Evolutionary conservation across 2,113 vertebrate species (phyloP).

Genomic region (Paramormyrops kingsleyae): DNA sequence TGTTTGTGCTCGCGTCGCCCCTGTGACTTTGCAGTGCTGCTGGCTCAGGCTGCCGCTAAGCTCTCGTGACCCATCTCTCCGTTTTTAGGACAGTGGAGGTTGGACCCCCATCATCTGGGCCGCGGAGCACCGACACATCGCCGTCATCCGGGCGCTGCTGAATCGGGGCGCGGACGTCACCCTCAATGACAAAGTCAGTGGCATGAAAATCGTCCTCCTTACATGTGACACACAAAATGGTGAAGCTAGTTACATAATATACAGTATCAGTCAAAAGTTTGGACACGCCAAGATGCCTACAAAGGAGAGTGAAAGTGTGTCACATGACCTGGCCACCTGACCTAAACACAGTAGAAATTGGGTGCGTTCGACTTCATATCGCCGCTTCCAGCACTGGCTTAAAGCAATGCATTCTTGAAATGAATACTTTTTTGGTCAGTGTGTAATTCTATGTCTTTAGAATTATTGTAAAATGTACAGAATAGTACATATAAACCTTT

Average conservation of each 20-base stretch:
- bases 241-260: conserved; percentile 22
- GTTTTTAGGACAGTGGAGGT: conserved; percentile 74
- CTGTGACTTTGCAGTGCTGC: neutral
- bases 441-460: too few relatives aligned
- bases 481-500: neutral
- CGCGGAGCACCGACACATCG: conserved; percentile 80
- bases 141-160: conserved; percentile 74
- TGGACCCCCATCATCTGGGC: conserved; percentile 94
- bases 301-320: neutral
- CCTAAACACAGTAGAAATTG: neutral
- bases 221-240: conserved; percentile 20
- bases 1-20: neutral
- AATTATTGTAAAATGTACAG: neutral
- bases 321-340: neutral
- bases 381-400: too few relatives aligned
- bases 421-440: too few relatives aligned
- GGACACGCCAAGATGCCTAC: neutral
- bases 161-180: conserved; percentile 79
- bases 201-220: neutral
- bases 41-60: neutral
- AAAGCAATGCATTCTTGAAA: too few relatives aligned
- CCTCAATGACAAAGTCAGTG: conserved; percentile 74
- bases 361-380: too few relatives aligned
- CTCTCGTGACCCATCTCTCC: neutral
- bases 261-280: neutral